Evolutionary conservation across 2,888 invertebrate genomes (phyloP).

Genomic region (Tinea trinotella): DNA sequence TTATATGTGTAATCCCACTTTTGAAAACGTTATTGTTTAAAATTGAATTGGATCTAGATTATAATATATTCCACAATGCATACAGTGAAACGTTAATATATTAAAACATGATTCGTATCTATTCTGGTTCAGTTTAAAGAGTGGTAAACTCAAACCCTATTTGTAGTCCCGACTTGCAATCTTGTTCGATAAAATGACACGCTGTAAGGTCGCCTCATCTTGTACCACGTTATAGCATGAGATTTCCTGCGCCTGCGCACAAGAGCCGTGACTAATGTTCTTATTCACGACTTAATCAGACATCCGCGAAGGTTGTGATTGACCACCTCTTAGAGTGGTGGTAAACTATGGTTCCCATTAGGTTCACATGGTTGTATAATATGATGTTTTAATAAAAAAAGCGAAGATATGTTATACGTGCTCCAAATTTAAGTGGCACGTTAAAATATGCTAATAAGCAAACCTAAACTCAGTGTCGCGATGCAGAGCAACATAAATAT

Average conservation of each 20-base stretch:
- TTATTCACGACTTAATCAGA: constrained; percentile 38
- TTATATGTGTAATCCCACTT: neutral
- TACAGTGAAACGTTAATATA: neutral
- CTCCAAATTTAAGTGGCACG: no score
- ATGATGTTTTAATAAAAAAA: no score
- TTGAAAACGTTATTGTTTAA: neutral
- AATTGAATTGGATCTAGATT: neutral
- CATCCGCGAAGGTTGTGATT: constrained; percentile 22
- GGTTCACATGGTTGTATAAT: constrained; percentile 33
- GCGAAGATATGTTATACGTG: no score
- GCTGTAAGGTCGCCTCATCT: constrained; percentile 8
- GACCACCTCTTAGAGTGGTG: constrained; percentile 18
- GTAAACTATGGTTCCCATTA: constrained; percentile 36
- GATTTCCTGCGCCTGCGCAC: constrained; percentile 11
- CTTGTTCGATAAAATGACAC: constrained; percentile 14
- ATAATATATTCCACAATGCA: neutral
- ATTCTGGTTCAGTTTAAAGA: neutral
- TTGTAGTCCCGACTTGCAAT: constrained; percentile 1
- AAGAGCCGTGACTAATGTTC: constrained; percentile 28
- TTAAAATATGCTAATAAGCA: no score
- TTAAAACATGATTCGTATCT: neutral
- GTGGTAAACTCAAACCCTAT: neutral
- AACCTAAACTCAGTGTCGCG: no score
- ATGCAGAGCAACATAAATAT: no score
- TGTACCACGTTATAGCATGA: constrained; percentile 8